Evolutionary conservation across 2,797 vertebrate species (phyloP).

Genomic region (Rhyacichthys aspro): DNA sequence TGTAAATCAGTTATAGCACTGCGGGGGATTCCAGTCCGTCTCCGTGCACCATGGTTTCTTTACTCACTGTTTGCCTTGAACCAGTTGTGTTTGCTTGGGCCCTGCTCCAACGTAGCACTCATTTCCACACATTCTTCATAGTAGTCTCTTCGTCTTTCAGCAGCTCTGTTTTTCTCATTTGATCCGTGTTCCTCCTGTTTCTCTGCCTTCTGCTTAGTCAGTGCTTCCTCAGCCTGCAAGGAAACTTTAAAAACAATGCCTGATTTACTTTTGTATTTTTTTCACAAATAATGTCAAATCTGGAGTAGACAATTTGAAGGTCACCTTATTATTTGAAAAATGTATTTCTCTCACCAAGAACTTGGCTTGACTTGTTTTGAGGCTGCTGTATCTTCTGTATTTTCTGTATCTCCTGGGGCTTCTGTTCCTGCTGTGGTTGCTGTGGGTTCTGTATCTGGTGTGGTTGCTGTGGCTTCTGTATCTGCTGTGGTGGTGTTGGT

Average conservation of each 20-base stretch:
- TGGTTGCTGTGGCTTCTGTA: background rate
- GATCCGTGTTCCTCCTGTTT: conserved; percentile 55
- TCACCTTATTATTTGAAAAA: conserved; percentile 17
- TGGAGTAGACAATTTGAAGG: conserved; percentile 26
- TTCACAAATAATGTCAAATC: background rate
- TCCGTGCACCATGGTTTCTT: conserved; percentile 57
- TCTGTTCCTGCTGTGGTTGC: background rate
- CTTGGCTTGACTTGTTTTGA: conserved; percentile 37
- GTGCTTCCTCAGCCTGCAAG: conserved; percentile 69
- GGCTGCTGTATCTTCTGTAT: conserved; percentile 12
- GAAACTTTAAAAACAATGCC: conserved; percentile 69
- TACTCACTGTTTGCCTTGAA: conserved; percentile 84
- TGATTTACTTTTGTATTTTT: conserved; percentile 34
- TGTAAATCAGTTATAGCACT: conserved; percentile 65
- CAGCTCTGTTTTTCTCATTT: conserved; percentile 73
- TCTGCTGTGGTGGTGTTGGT: background rate
- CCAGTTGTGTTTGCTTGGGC: conserved; percentile 78
- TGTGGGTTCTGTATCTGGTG: background rate
- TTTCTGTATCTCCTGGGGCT: conserved; percentile 1
- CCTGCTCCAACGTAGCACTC: conserved; percentile 68
- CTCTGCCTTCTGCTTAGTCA: conserved; percentile 67
- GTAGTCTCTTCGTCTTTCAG: conserved; percentile 77
- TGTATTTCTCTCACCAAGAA: conserved; percentile 47
- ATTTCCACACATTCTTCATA: conserved; percentile 81
- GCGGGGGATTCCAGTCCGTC: conserved; percentile 56